Evolutionary conservation across 2,888 invertebrate species (phyloP).

Genomic region (Thecocarcelia acutangulata): DNA sequence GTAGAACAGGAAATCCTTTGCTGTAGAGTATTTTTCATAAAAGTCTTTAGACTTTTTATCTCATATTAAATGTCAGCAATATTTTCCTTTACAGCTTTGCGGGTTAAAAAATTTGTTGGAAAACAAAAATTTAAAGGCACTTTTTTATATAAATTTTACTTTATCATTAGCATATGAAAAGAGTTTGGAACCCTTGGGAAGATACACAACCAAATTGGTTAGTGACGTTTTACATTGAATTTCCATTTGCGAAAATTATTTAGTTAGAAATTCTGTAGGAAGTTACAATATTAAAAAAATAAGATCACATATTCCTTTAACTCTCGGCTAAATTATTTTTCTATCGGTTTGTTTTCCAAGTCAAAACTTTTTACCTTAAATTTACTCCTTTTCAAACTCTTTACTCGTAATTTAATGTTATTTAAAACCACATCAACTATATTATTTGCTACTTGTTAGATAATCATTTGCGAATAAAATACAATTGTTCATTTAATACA

Average conservation of each 20-base stretch:
- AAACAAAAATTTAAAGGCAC: too few relatives aligned
- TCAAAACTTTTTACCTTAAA: not conserved
- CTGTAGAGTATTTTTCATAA: not conserved
- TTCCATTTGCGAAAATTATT: too few relatives aligned
- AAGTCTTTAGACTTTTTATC: not conserved
- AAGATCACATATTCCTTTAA: not conserved
- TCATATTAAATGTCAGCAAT: not conserved
- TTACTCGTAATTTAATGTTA: not conserved
- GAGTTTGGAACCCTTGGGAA: too few relatives aligned
- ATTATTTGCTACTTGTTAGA: conserved; percentile 41
- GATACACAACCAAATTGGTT: too few relatives aligned
- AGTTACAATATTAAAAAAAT: too few relatives aligned
- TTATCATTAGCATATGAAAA: too few relatives aligned
- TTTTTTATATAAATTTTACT: too few relatives aligned
- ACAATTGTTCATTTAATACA: not conserved
- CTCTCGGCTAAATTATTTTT: not conserved
- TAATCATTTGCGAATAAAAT: conserved; percentile 46
- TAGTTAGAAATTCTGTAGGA: too few relatives aligned
- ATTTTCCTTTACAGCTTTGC: conserved; percentile 2
- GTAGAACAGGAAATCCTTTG: conserved; percentile 16
- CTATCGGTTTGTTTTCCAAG: too few relatives aligned
- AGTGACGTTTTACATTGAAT: too few relatives aligned
- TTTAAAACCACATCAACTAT: conserved; percentile 18
- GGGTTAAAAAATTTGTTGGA: not conserved
- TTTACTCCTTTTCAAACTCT: conserved; percentile 14